Evolutionary conservation across 2,888 invertebrate species (phyloP).

Genomic region (Axea sp.): DNA sequence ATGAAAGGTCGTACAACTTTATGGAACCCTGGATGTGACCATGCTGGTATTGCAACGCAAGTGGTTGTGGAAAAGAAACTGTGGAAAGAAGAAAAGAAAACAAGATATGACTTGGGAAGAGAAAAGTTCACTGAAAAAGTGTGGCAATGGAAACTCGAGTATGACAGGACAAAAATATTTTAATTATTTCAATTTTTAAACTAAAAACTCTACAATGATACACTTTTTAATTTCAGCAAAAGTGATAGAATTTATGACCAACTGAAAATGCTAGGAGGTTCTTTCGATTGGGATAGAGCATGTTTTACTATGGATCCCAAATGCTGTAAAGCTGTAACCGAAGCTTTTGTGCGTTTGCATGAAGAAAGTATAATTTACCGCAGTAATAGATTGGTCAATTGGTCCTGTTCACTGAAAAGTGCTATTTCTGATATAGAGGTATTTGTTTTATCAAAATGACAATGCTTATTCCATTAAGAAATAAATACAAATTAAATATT

Average conservation of each 20-base stretch:
- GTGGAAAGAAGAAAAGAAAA: constrained; percentile 91
- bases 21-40: constrained; percentile 99
- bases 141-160: constrained; percentile 97
- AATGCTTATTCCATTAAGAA: too few species aligned
- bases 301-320: constrained; percentile 98
- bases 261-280: constrained; percentile 91
- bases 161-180: too few species aligned
- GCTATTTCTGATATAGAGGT: constrained; percentile 99
- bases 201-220: not conserved
- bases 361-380: constrained; percentile 94
- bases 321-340: constrained; percentile 92
- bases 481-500: too few species aligned
- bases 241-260: constrained; percentile 90
- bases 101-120: constrained; percentile 96
- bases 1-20: constrained; percentile 96
- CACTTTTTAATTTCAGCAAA: constrained; percentile 80
- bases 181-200: too few species aligned
- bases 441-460: constrained; percentile 22
- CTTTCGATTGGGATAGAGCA: constrained; percentile 96
- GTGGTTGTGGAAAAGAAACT: constrained; percentile 98
- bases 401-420: constrained; percentile 97
- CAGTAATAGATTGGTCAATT: constrained; percentile 96
- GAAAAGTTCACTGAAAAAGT: constrained; percentile 95
- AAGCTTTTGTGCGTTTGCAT: constrained; percentile 95
- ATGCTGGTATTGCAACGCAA: constrained; percentile 99